Percentiles rank a stretch among this genome's conserved stretches.
phyloP scores from a whole-genome alignment of 2,888 invertebrate species.

The Sialis lutaria region DNA sequence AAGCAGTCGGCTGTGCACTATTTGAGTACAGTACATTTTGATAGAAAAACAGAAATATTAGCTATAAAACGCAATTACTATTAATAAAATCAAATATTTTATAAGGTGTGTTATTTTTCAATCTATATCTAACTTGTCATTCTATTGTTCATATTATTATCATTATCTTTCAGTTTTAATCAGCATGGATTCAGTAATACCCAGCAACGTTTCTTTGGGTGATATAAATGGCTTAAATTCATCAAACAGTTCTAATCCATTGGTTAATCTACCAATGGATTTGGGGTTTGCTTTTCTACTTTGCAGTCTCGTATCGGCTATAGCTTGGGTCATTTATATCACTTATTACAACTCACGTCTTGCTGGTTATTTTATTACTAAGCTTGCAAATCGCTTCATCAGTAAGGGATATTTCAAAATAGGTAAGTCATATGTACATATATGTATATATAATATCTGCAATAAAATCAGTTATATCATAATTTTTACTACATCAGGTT shows the following conservation, averaged over 20 bases:
- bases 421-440: constrained; percentile 46
- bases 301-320: constrained; percentile 64
- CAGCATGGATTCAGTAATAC: too few relatives aligned
- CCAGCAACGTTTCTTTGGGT: too few relatives aligned
- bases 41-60: too few relatives aligned
- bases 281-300: constrained; percentile 60
- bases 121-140: too few relatives aligned
- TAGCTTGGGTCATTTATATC: constrained; percentile 85
- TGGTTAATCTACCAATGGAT: constrained; percentile 60
- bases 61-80: too few relatives aligned
- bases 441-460: neutral
- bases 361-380: constrained; percentile 76
- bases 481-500: constrained; percentile 42
- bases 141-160: too few relatives aligned
- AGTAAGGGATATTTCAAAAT: constrained; percentile 79
- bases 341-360: constrained; percentile 90
- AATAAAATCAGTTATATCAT: neutral
- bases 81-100: too few relatives aligned
- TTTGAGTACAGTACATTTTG: too few relatives aligned
- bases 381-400: constrained; percentile 72
- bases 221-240: too few relatives aligned
- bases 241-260: constrained; percentile 6
- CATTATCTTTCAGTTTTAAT: too few relatives aligned
- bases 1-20: too few relatives aligned
- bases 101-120: too few relatives aligned